Percentiles rank a stretch among this genome's conserved stretches.
Evolutionary conservation across 2,113 vertebrate genomes (phyloP).

Genomic region (Cololabis saira): DNA sequence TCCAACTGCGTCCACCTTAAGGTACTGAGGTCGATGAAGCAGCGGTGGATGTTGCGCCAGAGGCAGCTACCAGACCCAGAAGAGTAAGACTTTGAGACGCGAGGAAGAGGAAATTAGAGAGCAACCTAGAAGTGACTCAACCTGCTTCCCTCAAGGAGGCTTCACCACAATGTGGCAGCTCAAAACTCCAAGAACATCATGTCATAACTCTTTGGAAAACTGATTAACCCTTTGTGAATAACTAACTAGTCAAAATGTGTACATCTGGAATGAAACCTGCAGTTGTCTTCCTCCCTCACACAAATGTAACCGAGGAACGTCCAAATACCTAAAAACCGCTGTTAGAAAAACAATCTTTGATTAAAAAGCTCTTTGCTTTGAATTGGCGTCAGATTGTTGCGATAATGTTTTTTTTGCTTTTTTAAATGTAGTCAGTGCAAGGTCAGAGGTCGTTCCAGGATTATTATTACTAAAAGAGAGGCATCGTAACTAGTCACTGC

Average conservation of each 20-base stretch:
- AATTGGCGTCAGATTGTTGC: neutral
- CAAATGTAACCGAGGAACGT: too few relatives aligned
- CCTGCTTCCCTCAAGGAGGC: too few relatives aligned
- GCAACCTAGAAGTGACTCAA: too few relatives aligned
- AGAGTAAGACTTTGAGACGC: too few relatives aligned
- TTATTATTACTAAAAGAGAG: neutral
- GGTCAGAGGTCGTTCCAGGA: constrained; percentile 12
- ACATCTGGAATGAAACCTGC: constrained; percentile 26
- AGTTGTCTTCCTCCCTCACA: neutral
- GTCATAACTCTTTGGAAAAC: neutral
- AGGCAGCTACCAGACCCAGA: too few relatives aligned
- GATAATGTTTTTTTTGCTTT: too few relatives aligned
- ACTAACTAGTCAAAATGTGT: neutral
- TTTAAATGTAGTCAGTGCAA: neutral
- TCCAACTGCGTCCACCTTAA: too few relatives aligned
- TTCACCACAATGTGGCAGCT: neutral
- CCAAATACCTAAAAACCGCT: neutral
- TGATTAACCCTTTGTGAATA: too few relatives aligned
- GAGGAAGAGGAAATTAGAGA: too few relatives aligned
- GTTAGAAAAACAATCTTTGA: neutral
- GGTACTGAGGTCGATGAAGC: too few relatives aligned
- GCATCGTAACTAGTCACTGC: too few relatives aligned
- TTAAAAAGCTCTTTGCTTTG: constrained; percentile 37
- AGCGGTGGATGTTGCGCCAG: too few relatives aligned
- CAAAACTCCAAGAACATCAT: neutral